Conservation (phyloP, 2,888 invertebrate genomes). For the Meiosimyza decipiens region DNA sequence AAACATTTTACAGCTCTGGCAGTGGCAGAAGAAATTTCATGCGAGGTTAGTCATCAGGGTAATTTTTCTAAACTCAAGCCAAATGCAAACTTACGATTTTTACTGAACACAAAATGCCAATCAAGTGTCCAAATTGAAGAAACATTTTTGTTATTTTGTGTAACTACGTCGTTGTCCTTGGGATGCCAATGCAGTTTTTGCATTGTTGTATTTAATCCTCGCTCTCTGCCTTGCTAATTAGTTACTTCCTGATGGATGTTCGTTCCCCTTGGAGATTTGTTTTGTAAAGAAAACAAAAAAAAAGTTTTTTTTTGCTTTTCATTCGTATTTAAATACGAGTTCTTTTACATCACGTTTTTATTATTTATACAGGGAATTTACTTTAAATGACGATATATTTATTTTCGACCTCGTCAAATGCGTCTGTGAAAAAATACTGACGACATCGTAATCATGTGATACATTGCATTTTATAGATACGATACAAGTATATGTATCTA, state of each 20-base stretch:
- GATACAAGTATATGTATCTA: constrained; percentile 17
- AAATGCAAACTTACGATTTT: constrained; percentile 28
- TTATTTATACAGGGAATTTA: neutral
- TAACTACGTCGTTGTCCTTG: constrained; percentile 53
- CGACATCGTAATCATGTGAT: constrained; percentile 22
- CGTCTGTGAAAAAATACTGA: constrained; percentile 18
- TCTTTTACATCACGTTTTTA: neutral
- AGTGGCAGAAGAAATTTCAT: no score
- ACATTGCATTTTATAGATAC: constrained; percentile 16
- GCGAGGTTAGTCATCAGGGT: no score
- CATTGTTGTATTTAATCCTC: constrained; percentile 47
- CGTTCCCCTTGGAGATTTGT: constrained; percentile 38
- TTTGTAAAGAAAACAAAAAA: constrained; percentile 4
- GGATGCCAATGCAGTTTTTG: constrained; percentile 58
- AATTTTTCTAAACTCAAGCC: no score
- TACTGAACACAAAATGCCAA: constrained; percentile 33
- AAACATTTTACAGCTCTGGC: no score
- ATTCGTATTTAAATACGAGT: neutral
- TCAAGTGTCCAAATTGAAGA: constrained; percentile 50
- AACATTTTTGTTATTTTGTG: constrained; percentile 54
- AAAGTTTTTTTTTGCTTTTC: constrained; percentile 8
- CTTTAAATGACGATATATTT: neutral
- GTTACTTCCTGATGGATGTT: constrained; percentile 39
- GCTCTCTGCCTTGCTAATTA: constrained; percentile 42
- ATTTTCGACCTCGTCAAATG: neutral